Conservation (phyloP, 2,888 invertebrate genomes). For the Bellardia bayeri region DNA sequence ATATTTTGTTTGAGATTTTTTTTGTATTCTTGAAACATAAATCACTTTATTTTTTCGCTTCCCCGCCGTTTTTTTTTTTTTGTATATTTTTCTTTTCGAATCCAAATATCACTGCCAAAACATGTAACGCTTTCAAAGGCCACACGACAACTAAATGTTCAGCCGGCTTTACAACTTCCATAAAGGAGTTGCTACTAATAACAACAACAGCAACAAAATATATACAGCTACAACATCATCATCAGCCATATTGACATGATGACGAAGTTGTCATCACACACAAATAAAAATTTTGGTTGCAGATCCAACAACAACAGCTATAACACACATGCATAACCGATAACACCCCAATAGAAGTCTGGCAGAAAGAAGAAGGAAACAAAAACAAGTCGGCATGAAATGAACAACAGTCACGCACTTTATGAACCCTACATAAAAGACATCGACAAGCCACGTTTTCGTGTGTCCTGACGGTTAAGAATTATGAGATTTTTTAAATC, state of each 20-base stretch:
- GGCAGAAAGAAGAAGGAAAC: not conserved
- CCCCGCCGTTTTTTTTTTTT: constrained; percentile 16
- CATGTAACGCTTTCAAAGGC: constrained; percentile 67
- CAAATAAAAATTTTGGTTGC: not conserved
- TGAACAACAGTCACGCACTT: no score
- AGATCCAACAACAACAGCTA: constrained; percentile 14
- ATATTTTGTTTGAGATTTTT: not conserved
- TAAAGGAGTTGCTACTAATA: constrained; percentile 55
- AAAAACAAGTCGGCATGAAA: not conserved
- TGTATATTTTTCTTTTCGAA: not conserved
- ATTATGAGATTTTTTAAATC: no score
- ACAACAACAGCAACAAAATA: constrained; percentile 21
- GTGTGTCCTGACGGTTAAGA: no score
- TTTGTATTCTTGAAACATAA: not conserved
- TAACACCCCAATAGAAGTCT: not conserved
- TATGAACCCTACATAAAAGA: not conserved
- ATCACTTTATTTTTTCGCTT: not conserved
- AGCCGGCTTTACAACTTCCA: constrained; percentile 68
- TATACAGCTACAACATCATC: constrained; percentile 31
- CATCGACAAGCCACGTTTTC: no score
- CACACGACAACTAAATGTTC: constrained; percentile 71
- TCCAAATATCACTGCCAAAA: not conserved
- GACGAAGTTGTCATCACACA: constrained; percentile 23
- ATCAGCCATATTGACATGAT: constrained; percentile 16
- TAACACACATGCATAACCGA: not conserved